Evolutionary conservation across 2,888 invertebrate genomes (phyloP).

Genomic region (Hypolimnas misippus): DNA sequence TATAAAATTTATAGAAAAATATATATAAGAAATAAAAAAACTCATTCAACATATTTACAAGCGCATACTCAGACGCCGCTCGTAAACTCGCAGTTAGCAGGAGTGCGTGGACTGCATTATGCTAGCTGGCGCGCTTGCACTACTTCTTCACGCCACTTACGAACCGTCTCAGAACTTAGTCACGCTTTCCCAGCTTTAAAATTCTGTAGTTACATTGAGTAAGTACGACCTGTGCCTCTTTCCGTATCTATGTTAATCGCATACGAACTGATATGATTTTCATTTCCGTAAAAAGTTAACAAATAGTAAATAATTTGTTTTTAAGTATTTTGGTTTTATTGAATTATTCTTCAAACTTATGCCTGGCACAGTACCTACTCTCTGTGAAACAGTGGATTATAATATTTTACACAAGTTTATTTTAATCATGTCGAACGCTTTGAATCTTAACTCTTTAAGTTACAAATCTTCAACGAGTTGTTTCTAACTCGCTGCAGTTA

Average conservation of each 20-base stretch:
- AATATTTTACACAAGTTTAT: no score
- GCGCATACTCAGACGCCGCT: constrained; percentile 12
- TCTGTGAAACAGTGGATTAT: no score
- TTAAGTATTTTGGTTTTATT: no score
- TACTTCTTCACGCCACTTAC: constrained; percentile 15
- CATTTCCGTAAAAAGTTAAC: no score
- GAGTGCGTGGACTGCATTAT: constrained; percentile 37
- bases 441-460: constrained; percentile 31
- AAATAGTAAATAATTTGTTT: no score
- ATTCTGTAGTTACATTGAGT: constrained; percentile 1
- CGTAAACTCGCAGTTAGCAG: constrained; percentile 18
- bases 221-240: background rate
- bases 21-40: background rate
- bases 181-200: constrained; percentile 13
- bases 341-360: no score
- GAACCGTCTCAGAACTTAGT: constrained; percentile 23
- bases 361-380: no score
- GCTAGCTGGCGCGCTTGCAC: constrained; percentile 29
- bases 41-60: background rate
- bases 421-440: background rate
- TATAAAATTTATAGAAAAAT: no score
- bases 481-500: constrained; percentile 40
- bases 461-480: constrained; percentile 17
- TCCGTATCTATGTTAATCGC: background rate
- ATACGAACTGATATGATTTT: background rate